phyloP scores from a whole-genome alignment of 2,888 invertebrate genomes.

The Philhelius pedissequus region DNA sequence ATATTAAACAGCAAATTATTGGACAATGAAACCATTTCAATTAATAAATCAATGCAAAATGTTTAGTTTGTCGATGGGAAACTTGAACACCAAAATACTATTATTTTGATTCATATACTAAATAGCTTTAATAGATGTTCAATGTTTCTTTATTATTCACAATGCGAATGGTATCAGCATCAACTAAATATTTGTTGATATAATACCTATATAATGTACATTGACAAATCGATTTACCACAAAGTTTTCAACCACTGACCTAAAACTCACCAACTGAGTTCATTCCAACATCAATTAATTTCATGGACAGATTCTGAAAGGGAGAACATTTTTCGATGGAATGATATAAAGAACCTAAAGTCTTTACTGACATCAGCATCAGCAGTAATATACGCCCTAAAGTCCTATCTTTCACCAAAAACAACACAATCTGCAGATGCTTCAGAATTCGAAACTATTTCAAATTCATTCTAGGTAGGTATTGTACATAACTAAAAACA shows the following conservation, averaged over 20 bases:
- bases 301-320: background rate
- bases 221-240: slow-evolving; percentile 36
- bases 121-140: background rate
- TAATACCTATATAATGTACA: too few relatives aligned
- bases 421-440: background rate
- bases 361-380: background rate
- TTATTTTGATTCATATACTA: background rate
- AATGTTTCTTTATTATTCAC: background rate
- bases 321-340: slow-evolving; percentile 14
- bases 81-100: background rate
- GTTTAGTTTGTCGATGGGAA: background rate
- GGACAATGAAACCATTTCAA: background rate
- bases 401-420: slow-evolving; percentile 1
- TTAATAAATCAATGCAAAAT: background rate
- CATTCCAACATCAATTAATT: slow-evolving; percentile 24
- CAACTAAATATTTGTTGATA: too few relatives aligned
- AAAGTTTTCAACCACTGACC: slow-evolving; percentile 15
- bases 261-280: background rate
- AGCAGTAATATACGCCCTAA: background rate
- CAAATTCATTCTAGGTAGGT: too few relatives aligned
- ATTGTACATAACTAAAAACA: slow-evolving; percentile 21
- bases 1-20: background rate
- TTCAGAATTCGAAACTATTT: slow-evolving; percentile 1
- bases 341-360: slow-evolving; percentile 28
- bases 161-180: too few relatives aligned